Percentiles rank a stretch among this genome's conserved stretches.
Evolutionary conservation across 2,113 vertebrate species (phyloP).

Genomic region (Melanotaenia duboulayi): DNA sequence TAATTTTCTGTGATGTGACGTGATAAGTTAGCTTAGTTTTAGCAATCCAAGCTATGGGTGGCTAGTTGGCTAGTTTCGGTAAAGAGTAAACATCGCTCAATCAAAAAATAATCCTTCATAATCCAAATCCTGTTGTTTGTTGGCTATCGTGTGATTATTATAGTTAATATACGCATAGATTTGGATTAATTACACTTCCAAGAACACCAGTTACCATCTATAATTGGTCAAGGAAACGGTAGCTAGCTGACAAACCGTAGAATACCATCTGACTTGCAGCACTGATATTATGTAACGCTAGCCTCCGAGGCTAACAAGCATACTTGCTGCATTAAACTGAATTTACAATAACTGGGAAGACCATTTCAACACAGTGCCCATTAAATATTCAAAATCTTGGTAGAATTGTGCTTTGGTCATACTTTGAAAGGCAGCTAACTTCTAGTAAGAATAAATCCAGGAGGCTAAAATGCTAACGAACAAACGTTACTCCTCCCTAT

Average conservation of each 20-base stretch:
- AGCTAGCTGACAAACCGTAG: conserved; percentile 23
- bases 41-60: conserved; percentile 73
- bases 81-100: conserved; percentile 40
- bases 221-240: conserved; percentile 38
- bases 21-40: conserved; percentile 50
- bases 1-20: background rate
- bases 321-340: background rate
- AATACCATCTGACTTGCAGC: conserved; percentile 58
- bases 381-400: fast-evolving
- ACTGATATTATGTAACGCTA: conserved; percentile 77
- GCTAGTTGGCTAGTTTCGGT: conserved; percentile 61
- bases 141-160: background rate
- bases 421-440: background rate
- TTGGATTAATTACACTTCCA: background rate
- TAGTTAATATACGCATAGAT: fast-evolving
- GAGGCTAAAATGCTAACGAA: conserved; percentile 57
- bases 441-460: conserved; percentile 11
- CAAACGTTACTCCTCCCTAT: conserved; percentile 56
- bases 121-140: fast-evolving
- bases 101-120: background rate
- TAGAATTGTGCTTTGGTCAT: background rate
- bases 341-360: background rate
- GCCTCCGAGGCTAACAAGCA: conserved; percentile 34
- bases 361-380: background rate
- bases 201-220: background rate